Evolutionary conservation across 1,140 invertebrate genomes (phyloP).

Genomic region (Rhyacophila brunnea): DNA sequence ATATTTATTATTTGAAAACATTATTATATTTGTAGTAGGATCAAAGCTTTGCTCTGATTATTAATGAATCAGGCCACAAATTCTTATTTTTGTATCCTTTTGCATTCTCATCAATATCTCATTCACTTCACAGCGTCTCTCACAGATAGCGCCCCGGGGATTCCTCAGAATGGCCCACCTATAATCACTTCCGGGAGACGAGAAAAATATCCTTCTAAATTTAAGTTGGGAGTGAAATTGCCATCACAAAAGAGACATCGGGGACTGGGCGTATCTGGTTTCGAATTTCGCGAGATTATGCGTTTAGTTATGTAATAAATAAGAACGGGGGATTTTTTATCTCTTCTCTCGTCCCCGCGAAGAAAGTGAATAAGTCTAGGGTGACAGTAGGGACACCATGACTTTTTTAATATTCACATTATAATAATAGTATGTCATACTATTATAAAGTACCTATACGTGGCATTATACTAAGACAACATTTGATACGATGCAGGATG

Average conservation of each 20-base stretch:
- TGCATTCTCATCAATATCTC: too few species aligned
- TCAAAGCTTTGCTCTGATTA: too few species aligned
- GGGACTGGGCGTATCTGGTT: conserved; percentile 33
- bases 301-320: conserved; percentile 35
- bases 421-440: too few species aligned
- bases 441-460: too few species aligned
- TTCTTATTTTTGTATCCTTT: too few species aligned
- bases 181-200: conserved; percentile 10
- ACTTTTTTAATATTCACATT: too few species aligned
- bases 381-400: neutral
- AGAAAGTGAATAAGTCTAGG: neutral
- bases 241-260: conserved; percentile 23
- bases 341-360: neutral
- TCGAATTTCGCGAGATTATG: conserved; percentile 34
- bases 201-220: conserved; percentile 1
- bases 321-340: conserved; percentile 21
- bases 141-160: conserved; percentile 2
- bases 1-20: too few species aligned
- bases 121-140: too few species aligned
- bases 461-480: too few species aligned
- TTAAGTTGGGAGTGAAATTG: conserved; percentile 6
- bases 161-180: conserved; percentile 11
- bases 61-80: too few species aligned
- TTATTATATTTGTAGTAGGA: too few species aligned
- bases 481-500: too few species aligned